Base-by-base conservation (phyloP, 2,797 vertebrate genomes). In the Phoxinus dragarum region DNA sequence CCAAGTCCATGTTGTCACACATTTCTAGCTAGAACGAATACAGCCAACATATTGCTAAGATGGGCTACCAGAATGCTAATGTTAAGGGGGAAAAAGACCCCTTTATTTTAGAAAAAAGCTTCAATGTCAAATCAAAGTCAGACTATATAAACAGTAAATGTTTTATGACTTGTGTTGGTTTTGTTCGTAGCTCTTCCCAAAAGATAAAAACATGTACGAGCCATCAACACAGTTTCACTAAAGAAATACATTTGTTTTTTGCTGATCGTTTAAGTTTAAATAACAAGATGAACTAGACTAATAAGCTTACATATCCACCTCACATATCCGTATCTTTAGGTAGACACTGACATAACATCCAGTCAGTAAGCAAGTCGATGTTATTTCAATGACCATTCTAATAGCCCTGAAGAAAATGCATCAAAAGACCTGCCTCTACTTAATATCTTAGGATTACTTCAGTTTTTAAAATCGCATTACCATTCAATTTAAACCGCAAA, bases 21-120 rank as follows among this genome's bases (percentile, higher is more conserved):
- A 66, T 73, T 85, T 85, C 31, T 80, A 34, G 84, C 23, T 31
- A 69, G 40, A 84, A 84, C 38, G 11, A 69, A 84, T 34, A 74
- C 49, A 34, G 7, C 16, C 34, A 59, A 31, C n/a, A 42, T 44
- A 76, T 42, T 42, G 34, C 23, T 59, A 44, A 82, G 68, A 38
- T 21, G 27, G 36, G 52, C 16, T 40, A 23, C 17, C 36, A 40
- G 68, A 9, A 72, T 72, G 12, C n/a, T 59, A 59, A 72, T 44
- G 17, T 52, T 44, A 2, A 42, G 21, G 7, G 8, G 34, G 11
- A 21, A 54, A 54, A 42, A n/a, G 36, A 64, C 52, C 27, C 27
- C 27, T 27, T 27, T 76, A 77, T 23, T 77, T 40, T 34, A 27
- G 42, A 49, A 80, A 80, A 42, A 80, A 66, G 10, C 61, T 49